These are phyloP conservation scores for Pangasius larnaudii DNA, from an alignment of 2,797 vertebrate genomes.

Conservation along the genomic window DNA sequence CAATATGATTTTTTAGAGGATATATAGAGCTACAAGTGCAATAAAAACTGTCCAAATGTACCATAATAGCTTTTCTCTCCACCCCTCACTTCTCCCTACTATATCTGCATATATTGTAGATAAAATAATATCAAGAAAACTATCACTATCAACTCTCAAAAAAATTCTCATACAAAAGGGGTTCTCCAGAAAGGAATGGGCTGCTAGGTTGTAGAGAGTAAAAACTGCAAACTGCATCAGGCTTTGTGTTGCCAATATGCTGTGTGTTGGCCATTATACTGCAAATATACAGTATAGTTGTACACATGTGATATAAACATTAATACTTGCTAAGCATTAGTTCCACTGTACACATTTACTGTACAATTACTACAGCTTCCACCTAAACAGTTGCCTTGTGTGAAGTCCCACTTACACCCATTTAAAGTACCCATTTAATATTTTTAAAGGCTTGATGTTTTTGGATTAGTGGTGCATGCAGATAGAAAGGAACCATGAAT, in stretches of 20 bases:
- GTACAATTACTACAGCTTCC: background rate
- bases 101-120: background rate
- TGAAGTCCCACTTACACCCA: background rate
- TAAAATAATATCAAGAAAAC: background rate
- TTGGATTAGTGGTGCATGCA: background rate
- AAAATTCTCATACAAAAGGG: background rate
- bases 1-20: background rate
- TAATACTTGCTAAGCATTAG: background rate
- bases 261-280: background rate
- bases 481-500: constrained; percentile 26
- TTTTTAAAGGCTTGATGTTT: constrained; percentile 1
- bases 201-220: background rate
- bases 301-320: background rate
- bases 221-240: background rate
- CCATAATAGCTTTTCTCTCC: background rate
- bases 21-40: background rate
- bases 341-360: background rate
- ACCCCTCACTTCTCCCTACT: background rate
- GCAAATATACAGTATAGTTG: background rate
- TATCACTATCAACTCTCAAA: background rate
- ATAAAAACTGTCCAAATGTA: background rate
- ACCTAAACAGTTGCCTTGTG: background rate
- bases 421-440: constrained; percentile 1
- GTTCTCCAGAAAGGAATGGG: background rate
- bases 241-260: background rate